Percentiles rank a stretch among this genome's conserved stretches.
Conservation (phyloP, 23 tunicate genomes). For the Trididemnum clinides region DNA sequence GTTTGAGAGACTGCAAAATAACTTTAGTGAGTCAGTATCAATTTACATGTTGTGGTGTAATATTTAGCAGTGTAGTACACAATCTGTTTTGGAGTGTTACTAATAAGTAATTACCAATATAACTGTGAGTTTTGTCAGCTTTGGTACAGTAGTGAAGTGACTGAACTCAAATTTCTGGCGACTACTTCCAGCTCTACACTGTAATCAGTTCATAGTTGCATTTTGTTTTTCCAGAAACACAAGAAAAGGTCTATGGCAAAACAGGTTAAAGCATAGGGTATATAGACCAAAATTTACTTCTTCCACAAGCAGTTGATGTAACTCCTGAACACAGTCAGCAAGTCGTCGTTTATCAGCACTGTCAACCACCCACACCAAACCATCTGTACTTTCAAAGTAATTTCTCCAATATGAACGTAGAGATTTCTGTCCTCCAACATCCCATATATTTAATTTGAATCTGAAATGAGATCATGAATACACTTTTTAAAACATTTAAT, state of each 20-base stretch:
- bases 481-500: no score
- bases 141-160: no score
- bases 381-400: conserved; percentile 98
- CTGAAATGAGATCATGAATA: no score
- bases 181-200: not conserved
- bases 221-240: not conserved
- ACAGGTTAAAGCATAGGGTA: not conserved
- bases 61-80: no score
- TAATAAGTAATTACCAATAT: no score
- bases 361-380: conserved; percentile 99
- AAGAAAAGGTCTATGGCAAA: not conserved
- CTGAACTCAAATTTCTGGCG: no score
- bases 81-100: no score
- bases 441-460: conserved; percentile 96
- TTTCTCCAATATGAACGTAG: conserved; percentile 97
- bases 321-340: conserved; percentile 83
- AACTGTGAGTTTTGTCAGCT: no score
- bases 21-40: no score
- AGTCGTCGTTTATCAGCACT: conserved; percentile 92
- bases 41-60: no score
- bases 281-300: conserved; percentile 21
- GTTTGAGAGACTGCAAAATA: no score
- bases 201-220: not conserved
- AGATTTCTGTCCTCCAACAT: conserved; percentile 98
- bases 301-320: conserved; percentile 81